A percentile compares a stretch with the other conserved stretches of the same genome.
phyloP scores from a whole-genome alignment of 2,888 invertebrate genomes.

The Yponomeuta malinellus region DNA sequence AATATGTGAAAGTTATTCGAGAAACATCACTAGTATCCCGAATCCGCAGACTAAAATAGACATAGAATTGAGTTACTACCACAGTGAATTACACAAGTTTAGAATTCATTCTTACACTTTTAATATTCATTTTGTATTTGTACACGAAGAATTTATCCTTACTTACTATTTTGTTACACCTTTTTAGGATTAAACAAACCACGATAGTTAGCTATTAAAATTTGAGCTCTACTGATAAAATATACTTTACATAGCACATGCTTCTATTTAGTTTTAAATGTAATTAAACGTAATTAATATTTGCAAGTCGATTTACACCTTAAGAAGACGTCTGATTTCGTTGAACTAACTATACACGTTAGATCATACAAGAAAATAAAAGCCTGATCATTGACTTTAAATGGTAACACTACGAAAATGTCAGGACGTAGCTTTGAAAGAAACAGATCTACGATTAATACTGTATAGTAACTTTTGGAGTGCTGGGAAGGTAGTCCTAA shows the following conservation, averaged over 20 bases:
- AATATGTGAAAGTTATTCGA: not conserved
- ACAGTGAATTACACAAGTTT: conserved; percentile 6
- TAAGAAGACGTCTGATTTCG: no score
- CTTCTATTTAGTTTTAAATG: not conserved
- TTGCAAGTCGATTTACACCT: not conserved
- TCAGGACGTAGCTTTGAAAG: not conserved
- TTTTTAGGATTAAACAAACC: not conserved
- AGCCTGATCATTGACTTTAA: not conserved
- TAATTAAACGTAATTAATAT: not conserved
- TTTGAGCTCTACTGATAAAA: not conserved
- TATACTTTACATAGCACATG: not conserved
- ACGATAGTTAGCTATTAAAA: not conserved
- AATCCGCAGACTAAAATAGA: conserved; percentile 18
- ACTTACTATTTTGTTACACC: not conserved
- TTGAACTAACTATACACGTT: no score
- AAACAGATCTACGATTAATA: not conserved
- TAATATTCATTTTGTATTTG: not conserved
- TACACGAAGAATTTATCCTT: not conserved
- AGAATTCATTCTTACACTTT: not conserved
- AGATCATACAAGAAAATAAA: not conserved
- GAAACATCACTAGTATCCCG: conserved; percentile 9
- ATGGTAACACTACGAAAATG: not conserved
- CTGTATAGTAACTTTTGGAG: not conserved
- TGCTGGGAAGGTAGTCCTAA: not conserved
- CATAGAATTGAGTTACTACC: conserved; percentile 8